These are phyloP conservation scores for Eurois occulta DNA, from an alignment of 2,888 invertebrate species.

Conservation along the genomic window DNA sequence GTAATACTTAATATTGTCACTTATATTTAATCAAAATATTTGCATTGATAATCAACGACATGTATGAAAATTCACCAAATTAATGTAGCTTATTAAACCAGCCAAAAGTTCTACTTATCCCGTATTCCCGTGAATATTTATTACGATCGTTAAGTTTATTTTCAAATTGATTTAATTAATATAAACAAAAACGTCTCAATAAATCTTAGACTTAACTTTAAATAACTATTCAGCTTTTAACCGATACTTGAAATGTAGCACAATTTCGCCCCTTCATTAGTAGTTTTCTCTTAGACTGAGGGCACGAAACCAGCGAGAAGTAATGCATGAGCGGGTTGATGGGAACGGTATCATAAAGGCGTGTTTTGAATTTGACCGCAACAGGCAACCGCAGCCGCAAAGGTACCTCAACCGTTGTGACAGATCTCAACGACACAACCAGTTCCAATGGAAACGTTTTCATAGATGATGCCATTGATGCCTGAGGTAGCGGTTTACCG, in stretches of 20 bases:
- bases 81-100: no score
- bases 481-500: background rate
- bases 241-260: slow-evolving; percentile 38
- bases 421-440: background rate
- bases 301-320: background rate
- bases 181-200: slow-evolving; percentile 9
- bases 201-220: slow-evolving; percentile 20
- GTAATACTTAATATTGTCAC: no score
- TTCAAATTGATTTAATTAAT: slow-evolving; percentile 7
- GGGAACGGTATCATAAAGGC: background rate
- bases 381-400: background rate
- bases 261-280: slow-evolving; percentile 57
- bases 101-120: background rate
- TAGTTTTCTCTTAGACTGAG: slow-evolving; percentile 34
- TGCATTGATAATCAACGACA: background rate
- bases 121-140: background rate
- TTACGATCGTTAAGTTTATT: background rate
- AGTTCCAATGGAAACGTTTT: background rate
- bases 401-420: background rate
- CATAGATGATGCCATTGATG: background rate
- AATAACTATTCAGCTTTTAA: slow-evolving; percentile 35
- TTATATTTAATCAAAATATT: background rate
- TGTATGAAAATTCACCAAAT: background rate
- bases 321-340: background rate
- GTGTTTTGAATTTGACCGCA: background rate